These are phyloP conservation scores for Melanotaenia nigrans DNA, from an alignment of 2,797 vertebrate genomes.

Conservation along the genomic window DNA sequence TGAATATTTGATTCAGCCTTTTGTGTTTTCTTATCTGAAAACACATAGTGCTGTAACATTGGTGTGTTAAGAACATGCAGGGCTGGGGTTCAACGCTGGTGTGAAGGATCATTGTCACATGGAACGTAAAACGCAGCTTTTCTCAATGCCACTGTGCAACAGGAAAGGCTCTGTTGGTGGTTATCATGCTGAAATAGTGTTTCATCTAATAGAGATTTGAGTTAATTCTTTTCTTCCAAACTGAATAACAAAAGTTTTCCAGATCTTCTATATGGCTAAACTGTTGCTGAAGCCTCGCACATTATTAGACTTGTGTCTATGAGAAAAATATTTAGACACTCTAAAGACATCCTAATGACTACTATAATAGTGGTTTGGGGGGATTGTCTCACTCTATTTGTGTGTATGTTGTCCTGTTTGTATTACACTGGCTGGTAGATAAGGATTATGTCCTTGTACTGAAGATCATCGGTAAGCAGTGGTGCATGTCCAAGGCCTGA, in stretches of 20 bases:
- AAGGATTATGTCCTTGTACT: slow-evolving; percentile 64
- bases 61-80: slow-evolving; percentile 47
- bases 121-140: slow-evolving; percentile 40
- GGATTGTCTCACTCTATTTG: not conserved
- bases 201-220: slow-evolving; percentile 50
- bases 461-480: slow-evolving; percentile 69
- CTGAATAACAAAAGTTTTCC: slow-evolving; percentile 22
- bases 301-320: slow-evolving; percentile 1
- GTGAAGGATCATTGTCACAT: slow-evolving; percentile 49
- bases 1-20: slow-evolving; percentile 72
- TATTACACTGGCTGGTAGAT: slow-evolving; percentile 32
- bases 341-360: slow-evolving; percentile 15
- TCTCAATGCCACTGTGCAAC: slow-evolving; percentile 22
- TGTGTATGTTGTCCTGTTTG: slow-evolving; percentile 36
- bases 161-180: slow-evolving; percentile 31
- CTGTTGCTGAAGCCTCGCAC: not conserved
- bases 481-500: slow-evolving; percentile 68
- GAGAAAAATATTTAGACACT: slow-evolving; percentile 8
- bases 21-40: slow-evolving; percentile 71
- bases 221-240: slow-evolving; percentile 43
- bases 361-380: not conserved
- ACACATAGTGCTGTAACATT: slow-evolving; percentile 56
- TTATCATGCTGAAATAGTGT: slow-evolving; percentile 44
- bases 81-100: slow-evolving; percentile 17
- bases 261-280: not conserved